Conservation (phyloP, 2,888 invertebrate genomes). For the Cosmopolites sordidus region DNA sequence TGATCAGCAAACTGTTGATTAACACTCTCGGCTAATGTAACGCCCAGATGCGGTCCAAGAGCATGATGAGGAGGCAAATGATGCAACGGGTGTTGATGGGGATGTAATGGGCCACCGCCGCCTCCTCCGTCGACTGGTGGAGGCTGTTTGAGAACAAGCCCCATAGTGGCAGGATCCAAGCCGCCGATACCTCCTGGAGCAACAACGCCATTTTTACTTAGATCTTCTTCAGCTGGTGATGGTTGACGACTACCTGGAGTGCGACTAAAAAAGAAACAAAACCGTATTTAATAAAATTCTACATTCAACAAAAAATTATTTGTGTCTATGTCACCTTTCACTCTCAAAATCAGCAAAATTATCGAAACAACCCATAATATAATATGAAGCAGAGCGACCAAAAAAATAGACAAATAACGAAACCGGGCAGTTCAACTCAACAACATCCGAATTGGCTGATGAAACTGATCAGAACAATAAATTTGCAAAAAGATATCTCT, state of each 20-base stretch:
- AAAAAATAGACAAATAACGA: too few relatives aligned
- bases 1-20: conserved; percentile 49
- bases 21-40: conserved; percentile 48
- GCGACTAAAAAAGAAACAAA: conserved; percentile 59
- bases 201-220: conserved; percentile 52
- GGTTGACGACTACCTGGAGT: conserved; percentile 89
- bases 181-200: conserved; percentile 27
- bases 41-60: conserved; percentile 50
- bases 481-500: not conserved
- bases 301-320: too few relatives aligned
- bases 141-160: conserved; percentile 55
- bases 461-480: not conserved
- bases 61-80: conserved; percentile 44
- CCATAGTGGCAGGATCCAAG: conserved; percentile 48
- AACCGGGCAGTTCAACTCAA: too few relatives aligned
- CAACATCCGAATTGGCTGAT: not conserved
- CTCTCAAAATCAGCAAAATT: too few relatives aligned
- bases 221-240: conserved; percentile 84
- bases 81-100: conserved; percentile 47
- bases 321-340: too few relatives aligned
- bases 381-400: too few relatives aligned
- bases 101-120: conserved; percentile 34
- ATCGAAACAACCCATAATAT: too few relatives aligned
- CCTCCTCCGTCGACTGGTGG: conserved; percentile 42
- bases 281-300: too few relatives aligned